Conservation (phyloP, 2,797 vertebrate species). For the Rhinella marina region DNA sequence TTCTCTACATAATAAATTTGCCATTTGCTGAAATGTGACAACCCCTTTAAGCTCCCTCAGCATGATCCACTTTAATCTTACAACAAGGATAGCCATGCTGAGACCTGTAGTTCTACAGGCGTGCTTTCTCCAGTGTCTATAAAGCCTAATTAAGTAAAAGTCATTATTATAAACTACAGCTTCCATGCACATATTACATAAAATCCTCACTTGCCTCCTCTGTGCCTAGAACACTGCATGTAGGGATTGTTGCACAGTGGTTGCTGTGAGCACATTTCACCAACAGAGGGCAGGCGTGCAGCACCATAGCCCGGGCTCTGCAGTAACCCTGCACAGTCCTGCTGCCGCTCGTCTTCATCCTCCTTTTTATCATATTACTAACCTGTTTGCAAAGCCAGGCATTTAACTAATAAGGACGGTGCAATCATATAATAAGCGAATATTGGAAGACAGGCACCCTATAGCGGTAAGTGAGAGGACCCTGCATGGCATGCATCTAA, state of each 20-base stretch:
- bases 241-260: background rate
- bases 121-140: background rate
- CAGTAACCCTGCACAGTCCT: background rate
- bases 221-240: background rate
- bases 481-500: background rate
- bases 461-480: background rate
- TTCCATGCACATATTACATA: background rate
- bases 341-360: background rate
- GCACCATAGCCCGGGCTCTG: constrained; percentile 14
- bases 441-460: constrained; percentile 6
- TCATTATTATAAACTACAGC: background rate
- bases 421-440: background rate
- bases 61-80: background rate
- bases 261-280: constrained; percentile 48
- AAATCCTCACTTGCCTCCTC: background rate
- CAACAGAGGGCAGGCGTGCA: constrained; percentile 67
- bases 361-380: background rate
- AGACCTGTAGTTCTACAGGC: background rate
- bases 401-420: constrained; percentile 35
- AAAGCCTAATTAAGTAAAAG: background rate
- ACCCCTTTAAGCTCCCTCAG: background rate
- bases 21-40: too few relatives aligned
- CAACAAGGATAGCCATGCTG: background rate
- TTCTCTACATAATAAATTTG: too few relatives aligned
- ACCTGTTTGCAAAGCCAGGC: constrained; percentile 16